Evolutionary conservation across 2,888 invertebrate genomes (phyloP).

Genomic region (Platypus cylindrus): DNA sequence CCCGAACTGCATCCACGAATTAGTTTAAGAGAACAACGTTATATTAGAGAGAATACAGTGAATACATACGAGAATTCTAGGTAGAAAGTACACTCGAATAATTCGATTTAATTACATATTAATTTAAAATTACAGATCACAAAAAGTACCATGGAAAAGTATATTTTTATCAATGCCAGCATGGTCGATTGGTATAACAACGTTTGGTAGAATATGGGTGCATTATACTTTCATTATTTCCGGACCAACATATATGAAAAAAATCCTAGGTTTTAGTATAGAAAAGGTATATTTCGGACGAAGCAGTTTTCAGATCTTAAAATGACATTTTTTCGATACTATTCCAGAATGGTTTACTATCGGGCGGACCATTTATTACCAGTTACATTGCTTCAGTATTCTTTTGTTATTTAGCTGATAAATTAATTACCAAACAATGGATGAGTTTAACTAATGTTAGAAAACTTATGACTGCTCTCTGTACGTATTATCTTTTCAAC

Average conservation of each 20-base stretch:
- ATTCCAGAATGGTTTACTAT: slow-evolving; percentile 52
- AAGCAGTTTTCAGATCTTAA: slow-evolving; percentile 6
- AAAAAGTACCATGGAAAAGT: slow-evolving; percentile 49
- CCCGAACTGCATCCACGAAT: slow-evolving; percentile 57
- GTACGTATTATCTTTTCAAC: slow-evolving; percentile 20
- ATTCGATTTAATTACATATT: not conserved
- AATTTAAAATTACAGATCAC: slow-evolving; percentile 26
- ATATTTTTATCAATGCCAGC: slow-evolving; percentile 52
- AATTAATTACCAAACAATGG: slow-evolving; percentile 43
- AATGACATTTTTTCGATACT: slow-evolving; percentile 25
- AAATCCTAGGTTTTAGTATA: slow-evolving; percentile 53
- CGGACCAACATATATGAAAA: slow-evolving; percentile 59
- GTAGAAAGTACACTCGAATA: slow-evolving; percentile 17
- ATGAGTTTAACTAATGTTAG: slow-evolving; percentile 51
- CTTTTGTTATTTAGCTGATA: slow-evolving; percentile 56
- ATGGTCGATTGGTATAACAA: slow-evolving; percentile 59
- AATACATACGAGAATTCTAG: slow-evolving; percentile 39
- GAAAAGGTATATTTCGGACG: slow-evolving; percentile 43
- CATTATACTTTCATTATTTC: slow-evolving; percentile 60
- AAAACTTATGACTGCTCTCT: slow-evolving; percentile 53
- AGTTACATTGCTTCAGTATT: slow-evolving; percentile 57
- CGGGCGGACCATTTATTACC: slow-evolving; percentile 55
- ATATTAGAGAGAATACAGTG: slow-evolving; percentile 47
- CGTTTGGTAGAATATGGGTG: slow-evolving; percentile 63
- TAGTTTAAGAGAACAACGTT: slow-evolving; percentile 47